Evolutionary conservation across 2,888 invertebrate species (phyloP), one percentile per base, ranked within the genome.

Genomic region (Yponomeuta plumbellus): DNA sequence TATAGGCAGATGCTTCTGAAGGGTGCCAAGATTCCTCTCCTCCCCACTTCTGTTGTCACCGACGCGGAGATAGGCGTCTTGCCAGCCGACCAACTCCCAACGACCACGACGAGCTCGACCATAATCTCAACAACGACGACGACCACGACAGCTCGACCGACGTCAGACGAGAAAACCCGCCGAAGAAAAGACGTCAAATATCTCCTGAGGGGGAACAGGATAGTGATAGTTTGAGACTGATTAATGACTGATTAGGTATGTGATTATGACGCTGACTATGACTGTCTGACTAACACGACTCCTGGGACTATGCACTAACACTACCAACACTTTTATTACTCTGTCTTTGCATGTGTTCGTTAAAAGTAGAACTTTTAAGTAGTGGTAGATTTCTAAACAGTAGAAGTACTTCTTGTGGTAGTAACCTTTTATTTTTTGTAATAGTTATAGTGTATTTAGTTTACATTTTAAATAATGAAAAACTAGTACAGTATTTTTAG

Each of bases 181-280:
- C 79, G 78, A 70, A 79, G 76, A 78, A 88, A 86, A 79, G 90
- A 89, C 72, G 76, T 84, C 72, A 88, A 85, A 76, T 91, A 81
- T 76, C 83, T 85, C 75, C 84, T 92, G 21, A 85, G 89, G 69
- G 91, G 91, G 71, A 91, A 91, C 86, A 88, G 77, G 83, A 91
- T 91, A 72, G 80, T 91, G 74, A 81, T 85, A 84, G 86, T 88
- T 78, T 88, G 88, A 90, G 70, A 71, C 70, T 69, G 69, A 72
- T 66, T 68, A 40, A 73, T 76, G 76, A 79, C 76, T 77, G 76
- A 78, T 75, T 65, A 69, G 68, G 68, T 68, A 66, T 59, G 69
- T 66, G 56, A 44, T 65, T 52, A 22, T n/a, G 61, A 67, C 52
- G 44, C 2, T 17, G 62, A 66, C 65, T 62, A 59, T 57, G 61